Conservation (phyloP, 2,888 invertebrate species). For the Thecocarcelia acutangulata region DNA sequence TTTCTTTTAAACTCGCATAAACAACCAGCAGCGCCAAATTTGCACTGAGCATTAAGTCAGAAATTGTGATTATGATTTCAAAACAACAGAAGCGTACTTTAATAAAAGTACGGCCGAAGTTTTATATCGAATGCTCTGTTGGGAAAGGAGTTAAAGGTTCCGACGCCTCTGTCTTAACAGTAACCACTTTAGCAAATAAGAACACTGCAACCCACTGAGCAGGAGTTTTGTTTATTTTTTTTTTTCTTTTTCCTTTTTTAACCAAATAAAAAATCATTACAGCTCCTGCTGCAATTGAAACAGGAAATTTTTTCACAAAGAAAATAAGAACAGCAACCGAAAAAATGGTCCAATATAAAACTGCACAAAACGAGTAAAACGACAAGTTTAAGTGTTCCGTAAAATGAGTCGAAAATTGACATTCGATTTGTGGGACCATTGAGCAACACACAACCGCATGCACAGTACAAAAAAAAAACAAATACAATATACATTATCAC, state of each 20-base stretch:
- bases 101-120: too few relatives aligned
- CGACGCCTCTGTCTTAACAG: slow-evolving; percentile 18
- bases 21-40: slow-evolving; percentile 19
- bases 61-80: slow-evolving; percentile 10
- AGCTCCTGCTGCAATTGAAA: slow-evolving; percentile 59
- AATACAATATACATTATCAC: neutral
- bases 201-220: slow-evolving; percentile 49
- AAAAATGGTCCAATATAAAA: slow-evolving; percentile 29
- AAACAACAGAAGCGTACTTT: neutral
- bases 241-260: neutral
- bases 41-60: slow-evolving; percentile 14
- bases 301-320: slow-evolving; percentile 9
- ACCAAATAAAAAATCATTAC: slow-evolving; percentile 58
- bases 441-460: slow-evolving; percentile 70
- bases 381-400: slow-evolving; percentile 78
- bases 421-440: slow-evolving; percentile 79
- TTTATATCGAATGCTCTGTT: neutral
- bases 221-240: neutral
- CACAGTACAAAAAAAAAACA: neutral
- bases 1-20: slow-evolving; percentile 21
- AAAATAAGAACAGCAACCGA: slow-evolving; percentile 23
- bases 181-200: slow-evolving; percentile 42
- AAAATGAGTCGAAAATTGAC: slow-evolving; percentile 80
- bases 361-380: slow-evolving; percentile 46
- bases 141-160: neutral